Base-by-base conservation (phyloP, 2,113 vertebrate genomes). In the Callorhinus ursinus region DNA sequence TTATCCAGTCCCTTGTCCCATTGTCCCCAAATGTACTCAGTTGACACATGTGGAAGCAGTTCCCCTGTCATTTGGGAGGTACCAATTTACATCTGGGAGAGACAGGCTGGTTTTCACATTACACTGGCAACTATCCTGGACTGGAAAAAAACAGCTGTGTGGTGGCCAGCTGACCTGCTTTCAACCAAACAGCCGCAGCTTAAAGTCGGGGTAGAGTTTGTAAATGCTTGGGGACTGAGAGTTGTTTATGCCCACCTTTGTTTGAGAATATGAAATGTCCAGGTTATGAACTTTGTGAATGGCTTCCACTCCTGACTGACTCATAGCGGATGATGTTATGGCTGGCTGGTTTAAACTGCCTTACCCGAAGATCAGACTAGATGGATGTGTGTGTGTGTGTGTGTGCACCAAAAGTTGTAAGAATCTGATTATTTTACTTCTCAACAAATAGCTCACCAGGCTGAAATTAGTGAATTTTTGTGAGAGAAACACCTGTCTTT, bases 121-220 rank as follows among this genome's bases (percentile, higher is more conserved):
- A 31, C 82, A 87, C 49, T 90, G 86, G 65, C 88, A 85, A 31
- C 22, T 81, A 1, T 96, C 92, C 93, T 97, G 90, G n/a, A 71
- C 89, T 94, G 97, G 4, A n/a, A 91, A 49, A 92, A 83, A 97
- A 86, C 84, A 97, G 83, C 95, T 98, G 96, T 96, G 69, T 36
- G 1, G 0, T 1, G 79, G 90, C 89, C 96, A 93, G 87, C 87
- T 90, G 92, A 90, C 95, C 91, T 77, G 51, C 74, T 97, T 94
- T 92, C 74, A 97, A 79, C 92, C 74, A 96, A 88, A 83, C 95
- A 97, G 92, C 88, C 96, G 95, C 91, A 77, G 57, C 15, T 67
- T 51, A 28, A 77, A 31, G 85, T 93, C 16, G 8, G 49, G 33
- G 65, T 26, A 10, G 82, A 49, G 19, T 96, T 67, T 87, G 2